Evolutionary conservation across 2,113 vertebrate genomes (phyloP), one percentile per base, ranked within the genome.

Genomic region (Caloenas nicobarica): DNA sequence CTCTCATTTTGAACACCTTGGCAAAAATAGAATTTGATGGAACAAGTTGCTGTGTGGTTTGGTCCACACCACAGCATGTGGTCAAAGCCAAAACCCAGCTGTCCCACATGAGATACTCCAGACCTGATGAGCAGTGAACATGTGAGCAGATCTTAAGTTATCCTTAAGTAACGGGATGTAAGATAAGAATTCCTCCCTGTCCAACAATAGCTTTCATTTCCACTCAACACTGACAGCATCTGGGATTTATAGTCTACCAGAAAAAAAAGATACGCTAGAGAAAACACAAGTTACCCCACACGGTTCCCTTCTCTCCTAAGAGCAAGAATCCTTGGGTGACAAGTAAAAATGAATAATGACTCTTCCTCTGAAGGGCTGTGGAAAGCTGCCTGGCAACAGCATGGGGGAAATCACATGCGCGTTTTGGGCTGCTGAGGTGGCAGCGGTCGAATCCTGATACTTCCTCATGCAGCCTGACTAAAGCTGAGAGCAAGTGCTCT

Each of bases 1-100:
- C 38, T 81, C 48, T 42, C 7, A 0, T 68, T 62, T 56, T 48
- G 11, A 80, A 44, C 56, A 64, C 19, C 46, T 33, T 19, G n/a
- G 44, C n/a, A 66, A 69, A 81, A 91, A 44, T 26, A 69, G 50
- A 51, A 51, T 24, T 29, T 29, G 40, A 28, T 38, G 33, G 16
- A 36, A 38, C 2, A 5, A 65, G 36, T 33, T 29, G 31, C 50
- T 38, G 2, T 15, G 26, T 42, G n/a, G 25, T 56, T 84, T 85
- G 29, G 10, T 57, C 42, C 62, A 29, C 24, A 5, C 10, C 3
- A 5, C 3, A 3, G 24, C 0, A 0, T 24, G 70, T 23, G 25
- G 70, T 25, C 62, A 77, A 77, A 93, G 18, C 68, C 65, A 86
- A 76, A 40, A 51, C 36, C 36, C 34, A 18, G 26, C 24, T 51